Evolutionary conservation across 2,888 invertebrate species (phyloP), one percentile per base, ranked within the genome.

Genomic region (Endotricha flammealis): DNA sequence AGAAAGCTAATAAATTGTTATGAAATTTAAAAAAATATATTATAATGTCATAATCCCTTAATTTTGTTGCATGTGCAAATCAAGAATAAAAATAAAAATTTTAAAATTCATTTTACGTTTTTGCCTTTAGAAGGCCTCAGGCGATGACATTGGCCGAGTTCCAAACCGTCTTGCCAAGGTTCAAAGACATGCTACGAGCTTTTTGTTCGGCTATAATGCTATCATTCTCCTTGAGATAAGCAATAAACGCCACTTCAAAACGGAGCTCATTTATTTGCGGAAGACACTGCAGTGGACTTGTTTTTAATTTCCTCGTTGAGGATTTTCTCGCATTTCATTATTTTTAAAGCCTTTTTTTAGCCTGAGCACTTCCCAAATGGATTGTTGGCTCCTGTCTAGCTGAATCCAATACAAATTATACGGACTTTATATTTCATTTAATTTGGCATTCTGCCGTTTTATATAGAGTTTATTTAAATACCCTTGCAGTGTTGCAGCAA

Each of bases 91-190:
- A n/a, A n/a, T n/a, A 40, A 29, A 42, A 40, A 39, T 44, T 34
- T 53, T 42, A 36, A 59, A 62, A 56, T 52, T 51, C 46, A 50
- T 56, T 62, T 51, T 44, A 42, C 45, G 50, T 53, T 71, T 65
- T 61, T 53, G 55, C 53, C 54, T 67, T 70, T 65, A 59, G 57
- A 52, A 64, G 59, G 57, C 51, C 61, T 61, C 64, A 64, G 61
- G 72, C 73, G 73, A 65, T 65, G 66, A 55, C 64, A 64, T 78
- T 85, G 86, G 86, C 83, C 47, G 38, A 34, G 43, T 47, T 75
- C 83, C 85, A 85, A 82, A 64, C 68, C 68, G 66, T 66, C 71
- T 69, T 73, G 82, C 83, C 82, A 82, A 81, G 72, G 81, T 80
- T 85, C 79, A 81, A 78, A 83, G 81, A 72, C 83, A 71, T 66